Evolutionary conservation across 2,888 invertebrate species (phyloP).

Genomic region (Hesperia comma): DNA sequence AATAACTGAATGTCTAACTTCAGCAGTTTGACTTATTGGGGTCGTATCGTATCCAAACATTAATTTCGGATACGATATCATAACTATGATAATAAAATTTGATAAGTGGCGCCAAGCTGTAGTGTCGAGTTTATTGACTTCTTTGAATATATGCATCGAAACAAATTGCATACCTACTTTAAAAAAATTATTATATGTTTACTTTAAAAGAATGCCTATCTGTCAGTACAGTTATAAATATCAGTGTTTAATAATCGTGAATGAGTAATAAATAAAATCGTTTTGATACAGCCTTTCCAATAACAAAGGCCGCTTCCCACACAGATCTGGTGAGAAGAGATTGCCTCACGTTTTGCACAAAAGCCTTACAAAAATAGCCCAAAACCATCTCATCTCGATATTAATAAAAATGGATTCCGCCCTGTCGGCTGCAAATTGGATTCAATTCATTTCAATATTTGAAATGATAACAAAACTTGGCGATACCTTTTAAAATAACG

Average conservation of each 20-base stretch:
- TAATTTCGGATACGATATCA: not conserved
- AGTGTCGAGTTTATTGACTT: too few species aligned
- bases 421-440: not conserved
- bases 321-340: not conserved
- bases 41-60: not conserved
- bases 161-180: too few species aligned
- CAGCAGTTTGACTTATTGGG: too few species aligned
- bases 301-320: not conserved
- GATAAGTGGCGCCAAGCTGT: too few species aligned
- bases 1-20: too few species aligned
- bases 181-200: too few species aligned
- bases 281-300: not conserved
- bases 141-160: too few species aligned
- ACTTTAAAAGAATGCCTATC: too few species aligned
- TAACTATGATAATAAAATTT: too few species aligned
- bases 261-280: not conserved
- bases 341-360: conserved; percentile 3
- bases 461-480: too few species aligned
- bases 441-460: not conserved
- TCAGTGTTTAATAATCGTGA: not conserved
- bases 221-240: not conserved
- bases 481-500: too few species aligned
- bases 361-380: not conserved
- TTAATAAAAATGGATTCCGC: not conserved
- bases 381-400: not conserved